phyloP scores from a whole-genome alignment of 2,113 vertebrate genomes.

The Caranx melampygus region DNA sequence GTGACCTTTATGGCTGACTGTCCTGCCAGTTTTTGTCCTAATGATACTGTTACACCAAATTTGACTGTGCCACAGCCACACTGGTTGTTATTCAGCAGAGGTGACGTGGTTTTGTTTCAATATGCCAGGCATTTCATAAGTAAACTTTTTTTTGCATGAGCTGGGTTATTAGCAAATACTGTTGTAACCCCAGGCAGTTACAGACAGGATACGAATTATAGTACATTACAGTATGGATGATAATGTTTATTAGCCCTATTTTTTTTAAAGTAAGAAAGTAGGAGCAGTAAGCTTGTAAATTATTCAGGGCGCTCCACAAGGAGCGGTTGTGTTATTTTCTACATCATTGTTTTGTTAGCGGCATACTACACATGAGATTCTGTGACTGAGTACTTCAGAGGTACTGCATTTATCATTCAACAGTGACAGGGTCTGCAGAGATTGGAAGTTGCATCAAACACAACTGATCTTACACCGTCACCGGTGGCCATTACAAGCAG shows the following conservation, averaged over 20 bases:
- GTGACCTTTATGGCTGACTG: too few species aligned
- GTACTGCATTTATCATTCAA: conserved; percentile 35
- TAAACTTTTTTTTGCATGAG: neutral
- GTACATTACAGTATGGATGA: neutral
- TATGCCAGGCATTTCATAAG: neutral
- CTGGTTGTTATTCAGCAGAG: neutral
- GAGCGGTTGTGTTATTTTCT: neutral
- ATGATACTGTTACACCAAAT: neutral
- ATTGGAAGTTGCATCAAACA: conserved; percentile 7
- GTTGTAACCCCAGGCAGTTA: neutral
- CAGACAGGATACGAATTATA: neutral
- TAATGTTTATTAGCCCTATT: neutral
- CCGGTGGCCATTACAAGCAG: conserved; percentile 29
- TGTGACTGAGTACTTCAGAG: conserved; percentile 10
- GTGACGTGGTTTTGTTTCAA: neutral
- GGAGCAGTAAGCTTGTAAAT: neutral
- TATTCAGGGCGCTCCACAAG: neutral
- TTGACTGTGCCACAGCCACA: neutral
- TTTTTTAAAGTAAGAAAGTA: neutral
- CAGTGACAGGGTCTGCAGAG: conserved; percentile 35
- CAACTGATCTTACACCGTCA: conserved; percentile 15
- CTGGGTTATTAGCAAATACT: too few species aligned
- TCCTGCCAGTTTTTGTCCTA: too few species aligned
- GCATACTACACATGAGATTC: conserved; percentile 4
- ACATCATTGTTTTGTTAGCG: conserved; percentile 5